A percentile compares a stretch with the other conserved stretches of the same genome.
Evolutionary conservation across 2,797 vertebrate genomes (phyloP).

Genomic region (Poeciliopsis paucimaculata): DNA sequence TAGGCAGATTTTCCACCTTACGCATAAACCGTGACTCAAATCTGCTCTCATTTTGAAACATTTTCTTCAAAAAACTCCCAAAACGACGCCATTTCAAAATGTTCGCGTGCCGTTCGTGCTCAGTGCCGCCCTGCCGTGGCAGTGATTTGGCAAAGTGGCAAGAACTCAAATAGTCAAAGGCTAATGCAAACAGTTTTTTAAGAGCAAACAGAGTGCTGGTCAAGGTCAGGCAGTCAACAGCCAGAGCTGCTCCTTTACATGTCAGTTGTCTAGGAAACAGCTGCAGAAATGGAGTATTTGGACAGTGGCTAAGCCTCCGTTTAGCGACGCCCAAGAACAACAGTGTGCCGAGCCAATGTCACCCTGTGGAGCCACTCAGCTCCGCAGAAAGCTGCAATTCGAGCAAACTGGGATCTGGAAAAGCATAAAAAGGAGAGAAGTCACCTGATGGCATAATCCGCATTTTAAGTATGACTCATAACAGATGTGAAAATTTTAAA

Average conservation of each 20-base stretch:
- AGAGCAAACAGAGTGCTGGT: constrained; percentile 45
- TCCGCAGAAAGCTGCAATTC: constrained; percentile 53
- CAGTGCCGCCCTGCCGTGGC: constrained; percentile 6
- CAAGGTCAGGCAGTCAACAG: constrained; percentile 67
- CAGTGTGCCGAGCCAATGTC: constrained; percentile 37
- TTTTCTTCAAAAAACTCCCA: constrained; percentile 1
- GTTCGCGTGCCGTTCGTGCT: constrained; percentile 5
- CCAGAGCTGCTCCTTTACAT: constrained; percentile 66
- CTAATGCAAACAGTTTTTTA: constrained; percentile 43
- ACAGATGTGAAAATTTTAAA: constrained; percentile 18
- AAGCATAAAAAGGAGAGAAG: constrained; percentile 37
- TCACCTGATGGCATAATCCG: constrained; percentile 50
- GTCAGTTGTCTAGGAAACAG: constrained; percentile 77
- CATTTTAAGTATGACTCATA: constrained; percentile 34
- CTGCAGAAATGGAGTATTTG: constrained; percentile 60
- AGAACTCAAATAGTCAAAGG: constrained; percentile 31
- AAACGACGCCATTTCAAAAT: background rate
- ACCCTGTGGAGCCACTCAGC: constrained; percentile 47
- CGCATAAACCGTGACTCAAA: constrained; percentile 43
- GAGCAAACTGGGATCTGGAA: constrained; percentile 38
- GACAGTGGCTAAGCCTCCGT: constrained; percentile 46
- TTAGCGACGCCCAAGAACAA: constrained; percentile 56
- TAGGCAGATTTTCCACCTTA: constrained; percentile 50
- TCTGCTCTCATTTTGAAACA: constrained; percentile 19
- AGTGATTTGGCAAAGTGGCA: constrained; percentile 12